Base-by-base conservation (phyloP, 2,888 invertebrate genomes). In the Sepioteuthis lessoniana region DNA sequence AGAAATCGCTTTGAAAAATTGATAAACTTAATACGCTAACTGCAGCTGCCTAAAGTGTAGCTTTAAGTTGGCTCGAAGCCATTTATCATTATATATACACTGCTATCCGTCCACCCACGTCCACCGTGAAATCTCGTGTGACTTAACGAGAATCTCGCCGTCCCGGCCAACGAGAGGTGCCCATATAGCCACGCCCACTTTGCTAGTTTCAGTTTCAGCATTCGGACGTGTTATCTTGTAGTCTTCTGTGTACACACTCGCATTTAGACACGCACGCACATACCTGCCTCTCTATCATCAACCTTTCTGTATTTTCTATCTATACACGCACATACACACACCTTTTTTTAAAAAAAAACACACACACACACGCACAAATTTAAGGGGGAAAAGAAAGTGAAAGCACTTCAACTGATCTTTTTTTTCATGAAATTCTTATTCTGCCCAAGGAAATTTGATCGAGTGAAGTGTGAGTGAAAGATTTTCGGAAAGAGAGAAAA, bases 161-260 rank as follows among this genome's bases (percentile, higher is more conserved):
- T 76, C 76, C n/a, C n/a, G n/a, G n/a, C 76, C 16, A 76, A 76
- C 76, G 76, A 76, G 76, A 76, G n/a, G 76, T 76, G 76, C 76
- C 16, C 25, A 3, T n/a, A n/a, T 13, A 76, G 16, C 76, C 76
- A n/a, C 76, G 76, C 76, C 76, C 76, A 76, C 76, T 76, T 76
- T 76, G 13, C 76, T 76, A 76, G 76, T 76, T 76, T 76, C 76
- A 76, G n/a, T 76, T 76, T 76, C 76, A 76, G n/a, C 76, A 76
- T n/a, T 76, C 76, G 76, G 76, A 76, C n/a, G 76, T 76, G 76
- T 76, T 76, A 35, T 76, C n/a, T 76, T 35, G 76, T n/a, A 76
- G 76, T n/a, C 76, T 76, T 76, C 76, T n/a, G n/a, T 76, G 76
- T 76, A n/a, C n/a, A 76, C 76, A 76, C n/a, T 13, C 76, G 76